phyloP scores from a whole-genome alignment of 1,140 invertebrate species.

The Oedothorax gibbosus region DNA sequence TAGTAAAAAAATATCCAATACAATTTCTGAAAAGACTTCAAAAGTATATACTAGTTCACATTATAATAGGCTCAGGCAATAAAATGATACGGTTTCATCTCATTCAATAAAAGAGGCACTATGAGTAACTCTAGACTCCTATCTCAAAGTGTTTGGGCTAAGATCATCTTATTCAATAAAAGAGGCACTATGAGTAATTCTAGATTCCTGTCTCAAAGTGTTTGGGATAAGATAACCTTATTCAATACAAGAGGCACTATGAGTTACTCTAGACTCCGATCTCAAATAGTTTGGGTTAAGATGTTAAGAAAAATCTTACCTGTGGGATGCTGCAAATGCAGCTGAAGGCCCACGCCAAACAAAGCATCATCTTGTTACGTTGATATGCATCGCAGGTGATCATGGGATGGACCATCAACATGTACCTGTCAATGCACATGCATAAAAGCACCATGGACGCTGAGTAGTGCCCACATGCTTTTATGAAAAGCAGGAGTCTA shows the following conservation, averaged over 20 bases:
- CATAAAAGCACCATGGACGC: slow-evolving; percentile 84
- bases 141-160: too few species aligned
- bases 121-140: too few species aligned
- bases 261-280: too few species aligned
- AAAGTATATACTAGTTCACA: too few species aligned
- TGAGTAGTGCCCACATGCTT: slow-evolving; percentile 83
- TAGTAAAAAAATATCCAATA: too few species aligned
- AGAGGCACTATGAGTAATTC: slow-evolving; percentile 62
- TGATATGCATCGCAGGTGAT: slow-evolving; percentile 76
- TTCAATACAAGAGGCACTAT: slow-evolving; percentile 74
- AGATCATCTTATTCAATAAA: slow-evolving; percentile 78
- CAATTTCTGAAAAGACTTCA: too few species aligned
- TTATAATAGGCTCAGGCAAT: too few species aligned
- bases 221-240: too few species aligned
- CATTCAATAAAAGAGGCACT: too few species aligned
- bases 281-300: too few species aligned
- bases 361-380: slow-evolving; percentile 80
- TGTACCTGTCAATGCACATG: slow-evolving; percentile 82
- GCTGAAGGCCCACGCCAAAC: slow-evolving; percentile 78
- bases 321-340: slow-evolving; percentile 79
- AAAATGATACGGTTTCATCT: too few species aligned
- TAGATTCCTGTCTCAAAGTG: too few species aligned
- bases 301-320: slow-evolving; percentile 70
- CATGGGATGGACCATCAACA: slow-evolving; percentile 81
- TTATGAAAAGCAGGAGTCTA: slow-evolving; percentile 79